Evolutionary conservation across 2,113 vertebrate species (phyloP).

Genomic region (Petaurus breviceps): DNA sequence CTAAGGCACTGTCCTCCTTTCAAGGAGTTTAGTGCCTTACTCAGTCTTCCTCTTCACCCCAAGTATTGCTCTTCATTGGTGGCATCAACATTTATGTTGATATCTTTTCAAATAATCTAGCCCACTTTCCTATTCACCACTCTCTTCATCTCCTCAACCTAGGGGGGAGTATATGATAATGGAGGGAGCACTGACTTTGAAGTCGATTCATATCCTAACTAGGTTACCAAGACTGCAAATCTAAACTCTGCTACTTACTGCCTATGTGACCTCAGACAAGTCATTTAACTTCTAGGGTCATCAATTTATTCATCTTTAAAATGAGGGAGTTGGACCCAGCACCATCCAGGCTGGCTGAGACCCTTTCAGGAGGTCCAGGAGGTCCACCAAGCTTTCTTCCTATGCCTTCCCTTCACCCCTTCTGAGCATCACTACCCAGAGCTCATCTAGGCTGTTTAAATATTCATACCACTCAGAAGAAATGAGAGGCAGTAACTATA

Average conservation of each 20-base stretch:
- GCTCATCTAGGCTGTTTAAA: not conserved
- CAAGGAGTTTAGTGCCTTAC: not conserved
- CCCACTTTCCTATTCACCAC: no score
- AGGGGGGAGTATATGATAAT: not conserved
- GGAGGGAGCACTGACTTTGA: not conserved
- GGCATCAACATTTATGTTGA: no score
- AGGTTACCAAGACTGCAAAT: not conserved
- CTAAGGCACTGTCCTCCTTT: not conserved
- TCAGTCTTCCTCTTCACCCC: not conserved
- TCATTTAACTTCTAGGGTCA: not conserved
- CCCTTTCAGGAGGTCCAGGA: no score
- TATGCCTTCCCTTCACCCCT: not conserved
- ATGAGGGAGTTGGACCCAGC: not conserved
- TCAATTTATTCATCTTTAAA: no score
- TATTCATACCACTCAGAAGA: not conserved
- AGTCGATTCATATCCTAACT: not conserved
- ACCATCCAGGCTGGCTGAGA: not conserved
- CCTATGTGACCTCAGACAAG: not conserved
- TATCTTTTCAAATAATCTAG: no score
- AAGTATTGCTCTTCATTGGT: not conserved
- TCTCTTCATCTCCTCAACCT: not conserved
- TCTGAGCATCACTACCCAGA: not conserved
- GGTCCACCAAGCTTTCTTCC: not conserved
- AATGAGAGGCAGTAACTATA: not conserved
- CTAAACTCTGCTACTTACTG: not conserved